Percentiles rank a stretch among this genome's conserved stretches.
Conservation (phyloP, 2,888 invertebrate genomes). For the Lomographa bimaculata region DNA sequence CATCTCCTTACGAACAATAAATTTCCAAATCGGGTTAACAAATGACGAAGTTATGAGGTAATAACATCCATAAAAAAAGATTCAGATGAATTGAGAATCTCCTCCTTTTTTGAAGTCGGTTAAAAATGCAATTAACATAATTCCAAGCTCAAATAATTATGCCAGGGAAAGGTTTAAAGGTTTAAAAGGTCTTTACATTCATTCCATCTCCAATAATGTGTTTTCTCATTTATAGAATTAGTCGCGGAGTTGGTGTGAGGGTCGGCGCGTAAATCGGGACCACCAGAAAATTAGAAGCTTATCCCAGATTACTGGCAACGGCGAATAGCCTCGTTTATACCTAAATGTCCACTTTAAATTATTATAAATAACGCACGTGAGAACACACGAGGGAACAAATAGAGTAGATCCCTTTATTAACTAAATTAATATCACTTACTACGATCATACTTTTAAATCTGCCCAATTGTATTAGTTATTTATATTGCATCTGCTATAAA, state of each 20-base stretch:
- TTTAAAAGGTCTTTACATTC: slow-evolving; percentile 27
- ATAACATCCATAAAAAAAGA: no score
- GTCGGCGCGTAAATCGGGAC: slow-evolving; percentile 49
- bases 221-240: slow-evolving; percentile 38
- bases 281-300: slow-evolving; percentile 58
- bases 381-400: slow-evolving; percentile 1
- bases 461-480: no score
- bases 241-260: slow-evolving; percentile 34
- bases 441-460: no score
- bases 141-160: slow-evolving; percentile 14
- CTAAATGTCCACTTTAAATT: slow-evolving; percentile 42
- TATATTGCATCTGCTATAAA: no score
- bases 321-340: slow-evolving; percentile 48
- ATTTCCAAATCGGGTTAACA: no score
- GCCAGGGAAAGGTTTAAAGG: slow-evolving; percentile 14
- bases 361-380: slow-evolving; percentile 31
- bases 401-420: background rate
- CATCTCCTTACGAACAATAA: no score
- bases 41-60: no score
- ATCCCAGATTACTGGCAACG: slow-evolving; percentile 59
- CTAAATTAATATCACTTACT: no score
- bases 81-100: no score
- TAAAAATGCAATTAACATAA: slow-evolving; percentile 25
- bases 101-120: no score
- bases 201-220: slow-evolving; percentile 35